Evolutionary conservation across 2,113 vertebrate species (phyloP), one percentile per base, ranked within the genome.

Genomic region (Megalops atlanticus): DNA sequence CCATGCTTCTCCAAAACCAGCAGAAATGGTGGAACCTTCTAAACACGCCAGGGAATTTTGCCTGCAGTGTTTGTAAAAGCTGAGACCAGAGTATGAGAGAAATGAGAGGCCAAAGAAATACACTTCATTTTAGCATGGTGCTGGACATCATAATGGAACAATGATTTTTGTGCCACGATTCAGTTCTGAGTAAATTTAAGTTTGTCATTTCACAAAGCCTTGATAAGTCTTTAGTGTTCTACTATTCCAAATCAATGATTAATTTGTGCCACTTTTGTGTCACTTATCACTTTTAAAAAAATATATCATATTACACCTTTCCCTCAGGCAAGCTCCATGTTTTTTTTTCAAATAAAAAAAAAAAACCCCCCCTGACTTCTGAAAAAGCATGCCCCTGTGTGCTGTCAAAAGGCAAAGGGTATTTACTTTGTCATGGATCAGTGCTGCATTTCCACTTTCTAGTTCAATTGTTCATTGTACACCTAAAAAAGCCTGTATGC

Each of bases 351-450:
- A 40, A 52, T 64, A 40, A 78, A 39, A 90, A 89, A 90, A 70
- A 69, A 90, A 89, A 90, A 81, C 90, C 86, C 81, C 64, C 71
- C 47, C 88, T 88, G 89, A 81, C 88, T 91, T 86, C 85, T 91
- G 90, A 92, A 87, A n/a, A 89, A 92, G 92, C 87, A 76, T 84
- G 84, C 72, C 0, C 43, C 71, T 70, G 77, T 3, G 0, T 90
- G 88, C 80, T 0, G n/a, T 74, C 43, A 83, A 79, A 86, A 52
- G 43, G 74, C 84, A 87, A 84, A 0, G 7, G 69, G 83, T 89
- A 58, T 80, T 83, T 91, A 84, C 80, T 35, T 87, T 91, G 89
- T 86, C 71, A 80, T 70, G 45, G 0, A 0, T 84, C 18, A 78
- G 74, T 75, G 85, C 80, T 83, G 85, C 89, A 86, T 76, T 89